Conservation (phyloP, 2,888 invertebrate species). For the Octodonta nipae region DNA sequence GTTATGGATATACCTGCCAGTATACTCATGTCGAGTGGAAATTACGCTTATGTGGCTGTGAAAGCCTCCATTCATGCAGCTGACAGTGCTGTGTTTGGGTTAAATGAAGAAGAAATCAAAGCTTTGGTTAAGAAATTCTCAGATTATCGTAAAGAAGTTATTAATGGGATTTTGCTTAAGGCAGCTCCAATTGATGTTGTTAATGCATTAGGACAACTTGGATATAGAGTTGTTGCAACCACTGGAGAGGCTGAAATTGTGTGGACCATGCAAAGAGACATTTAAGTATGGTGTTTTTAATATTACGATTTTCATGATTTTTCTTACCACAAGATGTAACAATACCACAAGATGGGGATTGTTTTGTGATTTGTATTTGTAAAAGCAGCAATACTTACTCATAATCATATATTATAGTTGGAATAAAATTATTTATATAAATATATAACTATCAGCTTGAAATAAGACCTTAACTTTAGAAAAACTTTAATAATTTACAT, state of each 20-base stretch:
- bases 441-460: too few species aligned
- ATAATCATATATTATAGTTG: too few species aligned
- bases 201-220: conserved; percentile 62
- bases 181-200: conserved; percentile 55
- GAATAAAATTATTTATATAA: too few species aligned
- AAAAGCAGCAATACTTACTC: too few species aligned
- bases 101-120: conserved; percentile 53
- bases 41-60: conserved; percentile 60
- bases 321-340: too few species aligned
- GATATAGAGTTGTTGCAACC: conserved; percentile 63
- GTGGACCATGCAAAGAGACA: conserved; percentile 71
- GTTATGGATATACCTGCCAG: conserved; percentile 34
- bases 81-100: conserved; percentile 64
- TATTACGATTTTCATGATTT: too few species aligned
- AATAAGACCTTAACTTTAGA: too few species aligned
- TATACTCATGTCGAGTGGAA: conserved; percentile 38
- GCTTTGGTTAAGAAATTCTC: conserved; percentile 59
- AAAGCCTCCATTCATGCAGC: conserved; percentile 65
- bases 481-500: too few species aligned
- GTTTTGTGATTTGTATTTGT: too few species aligned
- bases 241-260: conserved; percentile 70
- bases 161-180: conserved; percentile 61
- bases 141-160: conserved; percentile 43
- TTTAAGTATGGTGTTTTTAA: too few species aligned
- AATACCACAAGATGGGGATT: too few species aligned